phyloP scores from a whole-genome alignment of 2,797 vertebrate species.

The Chloroceryle amazona region DNA sequence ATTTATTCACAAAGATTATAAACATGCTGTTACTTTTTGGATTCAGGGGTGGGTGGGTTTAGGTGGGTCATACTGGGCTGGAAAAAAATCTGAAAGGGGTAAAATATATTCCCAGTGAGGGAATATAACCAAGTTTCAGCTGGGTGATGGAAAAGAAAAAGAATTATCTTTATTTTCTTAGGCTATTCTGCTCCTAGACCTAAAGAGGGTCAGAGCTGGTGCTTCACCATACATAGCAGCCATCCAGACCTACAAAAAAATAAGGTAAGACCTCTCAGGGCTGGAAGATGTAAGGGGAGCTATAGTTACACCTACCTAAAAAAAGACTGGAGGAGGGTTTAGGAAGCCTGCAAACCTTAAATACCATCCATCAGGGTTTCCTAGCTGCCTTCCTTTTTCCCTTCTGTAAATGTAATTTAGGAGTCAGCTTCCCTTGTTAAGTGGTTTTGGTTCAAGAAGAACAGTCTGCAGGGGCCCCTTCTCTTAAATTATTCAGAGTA shows the following conservation, averaged over 20 bases:
- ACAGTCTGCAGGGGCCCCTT: not conserved
- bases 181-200: not conserved
- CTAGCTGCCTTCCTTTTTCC: not conserved
- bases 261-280: not conserved
- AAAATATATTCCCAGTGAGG: not conserved
- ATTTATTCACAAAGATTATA: not conserved
- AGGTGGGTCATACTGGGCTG: not conserved
- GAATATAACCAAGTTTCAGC: not conserved
- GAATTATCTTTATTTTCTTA: not conserved
- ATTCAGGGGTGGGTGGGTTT: not conserved
- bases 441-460: not conserved
- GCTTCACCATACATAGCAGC: not conserved
- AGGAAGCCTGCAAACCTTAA: not conserved
- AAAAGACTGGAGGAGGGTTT: not conserved
- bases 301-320: not conserved
- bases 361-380: not conserved
- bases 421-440: not conserved
- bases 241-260: not conserved
- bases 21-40: not conserved
- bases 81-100: not conserved
- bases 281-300: not conserved
- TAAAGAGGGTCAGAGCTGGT: not conserved
- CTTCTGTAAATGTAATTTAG: slow-evolving; percentile 35
- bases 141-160: not conserved
- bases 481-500: not conserved